Evolutionary conservation across 2,797 vertebrate species (phyloP).

Genomic region (Scomberomorus guttatus): DNA sequence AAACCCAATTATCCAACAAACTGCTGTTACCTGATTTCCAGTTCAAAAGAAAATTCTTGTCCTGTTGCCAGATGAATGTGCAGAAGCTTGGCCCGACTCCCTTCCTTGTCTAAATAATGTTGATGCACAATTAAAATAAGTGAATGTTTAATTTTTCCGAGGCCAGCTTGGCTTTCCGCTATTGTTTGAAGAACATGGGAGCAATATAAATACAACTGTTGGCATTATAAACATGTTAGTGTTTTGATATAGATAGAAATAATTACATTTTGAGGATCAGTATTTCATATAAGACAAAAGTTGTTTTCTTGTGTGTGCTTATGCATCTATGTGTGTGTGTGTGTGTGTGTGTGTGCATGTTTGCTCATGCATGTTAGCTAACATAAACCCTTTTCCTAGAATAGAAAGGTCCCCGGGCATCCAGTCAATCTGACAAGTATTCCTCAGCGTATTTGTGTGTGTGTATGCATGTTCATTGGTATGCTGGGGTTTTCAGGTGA

Average conservation of each 20-base stretch:
- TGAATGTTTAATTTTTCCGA: conserved; percentile 28
- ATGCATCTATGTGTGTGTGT: background rate
- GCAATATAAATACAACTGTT: background rate
- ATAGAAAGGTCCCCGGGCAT: conserved; percentile 34
- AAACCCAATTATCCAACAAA: conserved; percentile 57
- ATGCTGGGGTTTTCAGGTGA: conserved; percentile 44
- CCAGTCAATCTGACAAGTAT: conserved; percentile 46
- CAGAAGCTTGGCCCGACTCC: conserved; percentile 37
- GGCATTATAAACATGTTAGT: background rate
- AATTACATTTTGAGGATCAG: background rate
- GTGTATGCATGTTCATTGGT: conserved; percentile 35
- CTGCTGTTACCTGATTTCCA: conserved; percentile 48
- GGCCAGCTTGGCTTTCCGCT: conserved; percentile 13
- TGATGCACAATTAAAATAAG: conserved; percentile 40
- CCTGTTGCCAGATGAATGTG: conserved; percentile 48
- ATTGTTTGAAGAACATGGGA: background rate
- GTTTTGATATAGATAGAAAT: background rate
- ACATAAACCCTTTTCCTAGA: conserved; percentile 4
- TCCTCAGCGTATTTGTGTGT: conserved; percentile 29
- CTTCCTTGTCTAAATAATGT: conserved; percentile 37
- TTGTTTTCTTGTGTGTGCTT: background rate
- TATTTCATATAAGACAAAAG: background rate
- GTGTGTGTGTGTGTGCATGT: background rate
- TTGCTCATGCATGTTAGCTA: background rate
- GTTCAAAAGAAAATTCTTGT: conserved; percentile 52